phyloP scores from a whole-genome alignment of 2,797 vertebrate genomes.

The Hirundo rustica region DNA sequence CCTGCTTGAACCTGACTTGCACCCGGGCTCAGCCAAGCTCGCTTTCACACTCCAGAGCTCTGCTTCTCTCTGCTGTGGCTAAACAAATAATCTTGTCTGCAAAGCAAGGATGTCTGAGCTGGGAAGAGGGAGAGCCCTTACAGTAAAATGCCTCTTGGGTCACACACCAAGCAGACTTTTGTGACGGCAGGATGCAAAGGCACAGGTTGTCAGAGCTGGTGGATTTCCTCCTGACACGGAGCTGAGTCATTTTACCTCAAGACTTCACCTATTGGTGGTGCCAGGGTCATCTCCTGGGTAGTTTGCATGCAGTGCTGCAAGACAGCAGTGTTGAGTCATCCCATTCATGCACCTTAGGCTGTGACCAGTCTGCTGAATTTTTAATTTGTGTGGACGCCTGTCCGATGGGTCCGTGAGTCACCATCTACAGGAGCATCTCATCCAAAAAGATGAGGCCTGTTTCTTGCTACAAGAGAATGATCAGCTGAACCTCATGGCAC shows the following conservation, averaged over 20 bases:
- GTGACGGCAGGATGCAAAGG: background rate
- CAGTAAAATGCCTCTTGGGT: background rate
- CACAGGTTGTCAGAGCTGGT: background rate
- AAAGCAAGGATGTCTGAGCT: background rate
- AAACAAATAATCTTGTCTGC: background rate
- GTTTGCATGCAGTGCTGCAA: background rate
- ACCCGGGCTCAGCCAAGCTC: background rate
- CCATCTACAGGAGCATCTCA: background rate
- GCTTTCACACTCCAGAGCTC: background rate
- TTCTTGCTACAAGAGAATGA: background rate
- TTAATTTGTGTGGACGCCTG: background rate
- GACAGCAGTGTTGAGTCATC: slow-evolving; percentile 11
- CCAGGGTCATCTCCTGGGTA: background rate
- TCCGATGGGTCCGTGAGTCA: background rate
- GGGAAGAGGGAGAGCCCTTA: background rate
- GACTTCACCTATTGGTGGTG: background rate
- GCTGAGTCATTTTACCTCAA: slow-evolving; percentile 5
- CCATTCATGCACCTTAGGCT: background rate
- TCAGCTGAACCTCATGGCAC: background rate
- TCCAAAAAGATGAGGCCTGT: background rate
- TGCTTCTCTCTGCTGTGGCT: background rate
- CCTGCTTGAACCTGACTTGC: background rate
- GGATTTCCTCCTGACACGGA: background rate
- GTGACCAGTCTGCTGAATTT: background rate
- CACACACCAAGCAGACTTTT: background rate